Percentiles rank a stretch among this genome's conserved stretches.
These are phyloP conservation scores for Pogonocherus hispidulus DNA, from an alignment of 2,888 invertebrate genomes.

Conservation along the genomic window DNA sequence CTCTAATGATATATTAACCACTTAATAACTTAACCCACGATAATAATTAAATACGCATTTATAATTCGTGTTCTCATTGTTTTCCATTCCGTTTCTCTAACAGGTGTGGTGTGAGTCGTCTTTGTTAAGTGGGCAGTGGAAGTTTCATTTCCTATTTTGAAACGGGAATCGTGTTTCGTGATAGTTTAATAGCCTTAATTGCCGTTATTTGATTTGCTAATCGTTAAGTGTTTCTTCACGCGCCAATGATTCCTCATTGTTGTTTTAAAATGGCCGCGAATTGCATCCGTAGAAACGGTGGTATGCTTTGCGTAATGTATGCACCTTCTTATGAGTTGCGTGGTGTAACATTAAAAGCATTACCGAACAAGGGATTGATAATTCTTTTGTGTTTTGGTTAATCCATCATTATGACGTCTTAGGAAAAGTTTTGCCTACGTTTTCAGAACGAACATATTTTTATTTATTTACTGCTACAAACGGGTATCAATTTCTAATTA, in stretches of 20 bases:
- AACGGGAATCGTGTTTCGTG: constrained; percentile 53
- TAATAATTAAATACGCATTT: constrained; percentile 40
- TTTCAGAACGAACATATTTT: not conserved
- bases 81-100: constrained; percentile 34
- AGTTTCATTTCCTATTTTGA: constrained; percentile 50
- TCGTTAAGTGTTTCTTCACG: constrained; percentile 55
- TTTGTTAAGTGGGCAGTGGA: constrained; percentile 38
- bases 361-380: not conserved
- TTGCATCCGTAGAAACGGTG: constrained; percentile 7
- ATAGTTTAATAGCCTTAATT: constrained; percentile 56
- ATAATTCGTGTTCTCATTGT: constrained; percentile 40
- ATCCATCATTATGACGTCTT: not conserved
- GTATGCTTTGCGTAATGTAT: constrained; percentile 12
- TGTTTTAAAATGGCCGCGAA: constrained; percentile 51
- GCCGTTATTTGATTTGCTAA: constrained; percentile 59
- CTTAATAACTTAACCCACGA: constrained; percentile 37
- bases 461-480: too few species aligned
- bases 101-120: constrained; percentile 36
- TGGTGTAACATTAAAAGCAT: constrained; percentile 15
- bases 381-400: not conserved
- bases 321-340: not conserved
- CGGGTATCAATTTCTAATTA: too few species aligned
- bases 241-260: constrained; percentile 50
- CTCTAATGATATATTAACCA: constrained; percentile 36
- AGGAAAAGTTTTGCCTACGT: not conserved